Base-by-base conservation (phyloP, 2,113 vertebrate species). In the Furnarius figulus region DNA sequence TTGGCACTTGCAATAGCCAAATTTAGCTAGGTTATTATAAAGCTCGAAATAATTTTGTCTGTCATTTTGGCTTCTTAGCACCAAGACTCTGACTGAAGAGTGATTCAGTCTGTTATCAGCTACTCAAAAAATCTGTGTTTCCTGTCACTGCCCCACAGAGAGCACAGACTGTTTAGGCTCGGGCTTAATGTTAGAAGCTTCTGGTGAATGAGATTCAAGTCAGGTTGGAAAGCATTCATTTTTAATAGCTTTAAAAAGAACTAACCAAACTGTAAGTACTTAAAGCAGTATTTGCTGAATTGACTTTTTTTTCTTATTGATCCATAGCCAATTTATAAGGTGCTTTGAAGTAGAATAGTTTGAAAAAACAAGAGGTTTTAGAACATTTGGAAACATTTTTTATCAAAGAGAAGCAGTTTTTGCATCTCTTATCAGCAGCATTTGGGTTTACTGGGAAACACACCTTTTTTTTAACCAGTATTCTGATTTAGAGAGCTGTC, bases 311-410 rank as follows among this genome's bases (percentile, higher is more conserved):
- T 3, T 55, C 22, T 3, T 25, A 33, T 81, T 70, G 80, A 84
- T 74, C 44, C 53, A 39, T 21, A 66, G 37, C 31, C 6, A 59
- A 50, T 66, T 86, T 91, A 62, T 33, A 46, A 87, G 37, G 6
- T 71, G 28, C 62, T 80, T 87, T 88, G 85, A 82, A 91, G 73
- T 89, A 62, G 82, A 94, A 87, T 75, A 75, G 63, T 81, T 72
- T 87, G 33, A 87, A 91, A 96, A 96, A 79, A 62, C 71, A 33
- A 79, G 56, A 40, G 9, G 6, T 16, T 70, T 93, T 68, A 65
- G 65, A 61, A 90, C 50, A 81, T 91, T 96, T 94, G 88, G 75
- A 93, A 88, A 74, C 4, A 24, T 50, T 20, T 71, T 56, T 91
- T 63, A 56, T 39, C 49, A 77, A 44, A 87, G 46, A 56, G 17